A percentile compares a stretch with the other conserved stretches of the same genome.
These are phyloP conservation scores for Drosophila auraria DNA, from an alignment of 1,140 invertebrate genomes.

Conservation along the genomic window DNA sequence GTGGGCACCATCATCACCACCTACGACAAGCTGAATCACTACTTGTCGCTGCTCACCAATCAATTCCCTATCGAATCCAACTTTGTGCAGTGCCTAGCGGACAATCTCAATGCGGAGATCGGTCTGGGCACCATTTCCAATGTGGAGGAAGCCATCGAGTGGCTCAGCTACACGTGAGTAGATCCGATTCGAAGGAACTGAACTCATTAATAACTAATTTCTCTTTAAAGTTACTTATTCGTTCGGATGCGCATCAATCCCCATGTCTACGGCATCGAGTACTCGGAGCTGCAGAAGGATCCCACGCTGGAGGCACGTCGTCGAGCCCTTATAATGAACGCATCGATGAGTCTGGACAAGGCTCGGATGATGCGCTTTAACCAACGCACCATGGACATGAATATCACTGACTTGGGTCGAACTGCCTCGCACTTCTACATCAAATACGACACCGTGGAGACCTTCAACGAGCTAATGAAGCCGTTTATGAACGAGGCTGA, in stretches of 20 bases:
- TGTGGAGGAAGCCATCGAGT: constrained; percentile 97
- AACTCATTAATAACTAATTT: not conserved
- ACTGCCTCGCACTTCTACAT: constrained; percentile 99
- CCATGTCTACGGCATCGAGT: constrained; percentile 94
- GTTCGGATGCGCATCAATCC: constrained; percentile 98
- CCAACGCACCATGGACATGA: constrained; percentile 92
- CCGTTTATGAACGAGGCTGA: constrained; percentile 94
- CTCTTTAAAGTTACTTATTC: constrained; percentile 90
- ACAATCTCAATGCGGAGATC: constrained; percentile 99
- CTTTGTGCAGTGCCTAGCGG: constrained; percentile 95
- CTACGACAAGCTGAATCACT: constrained; percentile 97
- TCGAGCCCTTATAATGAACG: constrained; percentile 90
- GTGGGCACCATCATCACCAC: constrained; percentile 98
- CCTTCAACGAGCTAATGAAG: constrained; percentile 93
- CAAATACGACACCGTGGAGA: constrained; percentile 97
- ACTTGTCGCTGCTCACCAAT: constrained; percentile 96
- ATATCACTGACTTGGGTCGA: constrained; percentile 95
- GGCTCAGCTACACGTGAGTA: constrained; percentile 95
- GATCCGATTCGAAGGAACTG: accelerated
- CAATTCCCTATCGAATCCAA: constrained; percentile 99
- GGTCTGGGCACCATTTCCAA: constrained; percentile 97
- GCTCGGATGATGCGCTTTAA: constrained; percentile 98
- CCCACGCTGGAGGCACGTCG: constrained; percentile 90
- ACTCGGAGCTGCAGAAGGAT: constrained; percentile 91
- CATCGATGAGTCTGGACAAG: constrained; percentile 95